Base-by-base conservation (phyloP, 2,888 invertebrate genomes). In the Fragum sueziense region DNA sequence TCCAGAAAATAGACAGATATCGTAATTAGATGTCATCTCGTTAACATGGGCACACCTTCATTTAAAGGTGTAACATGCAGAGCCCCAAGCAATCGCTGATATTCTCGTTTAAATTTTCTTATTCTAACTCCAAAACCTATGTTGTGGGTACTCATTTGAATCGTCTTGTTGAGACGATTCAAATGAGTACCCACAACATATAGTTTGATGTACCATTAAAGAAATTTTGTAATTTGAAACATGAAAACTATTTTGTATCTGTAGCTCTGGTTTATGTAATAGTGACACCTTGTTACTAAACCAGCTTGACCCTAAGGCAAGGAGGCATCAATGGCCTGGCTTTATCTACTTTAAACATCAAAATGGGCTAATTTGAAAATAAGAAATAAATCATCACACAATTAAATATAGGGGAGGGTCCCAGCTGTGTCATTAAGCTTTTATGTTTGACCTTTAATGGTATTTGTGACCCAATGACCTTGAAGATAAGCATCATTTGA, bases 261-360 rank as follows among this genome's bases (percentile, higher is more conserved):
- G n/a, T n/a, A n/a, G n/a, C n/a, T n/a, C n/a, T n/a, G n/a, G n/a
- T n/a, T n/a, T 65, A 41, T 37, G 65, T 65, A 65, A 25, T 41
- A n/a, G 17, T 65, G 65, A 65, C 65, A 65, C 65, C 37, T 27
- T 37, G 65, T 65, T n/a, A 25, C 41, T 41, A 65, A 20, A 34
- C 27, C 41, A 65, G 41, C 65, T 14, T 1, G 37, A 41, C 41
- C 65, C 65, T 25, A 25, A 41, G 65, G 65, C 65, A 22, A 41
- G 27, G 37, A 41, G 47, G 47, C 47, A 47, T 47, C 47, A 47
- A n/a, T 47, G n/a, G 22, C 14, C 25, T 65, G 9, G 11, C 61
- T 65, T 62, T 62, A 62, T 62, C 62, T 65, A 27, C 29, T 65
- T 65, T 65, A 37, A 65, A 41, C 41, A 65, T 65, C 65, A 41